Evolutionary conservation across 2,888 invertebrate genomes (phyloP), one percentile per base, ranked within the genome.

Genomic region (Yponomeuta plumbellus): DNA sequence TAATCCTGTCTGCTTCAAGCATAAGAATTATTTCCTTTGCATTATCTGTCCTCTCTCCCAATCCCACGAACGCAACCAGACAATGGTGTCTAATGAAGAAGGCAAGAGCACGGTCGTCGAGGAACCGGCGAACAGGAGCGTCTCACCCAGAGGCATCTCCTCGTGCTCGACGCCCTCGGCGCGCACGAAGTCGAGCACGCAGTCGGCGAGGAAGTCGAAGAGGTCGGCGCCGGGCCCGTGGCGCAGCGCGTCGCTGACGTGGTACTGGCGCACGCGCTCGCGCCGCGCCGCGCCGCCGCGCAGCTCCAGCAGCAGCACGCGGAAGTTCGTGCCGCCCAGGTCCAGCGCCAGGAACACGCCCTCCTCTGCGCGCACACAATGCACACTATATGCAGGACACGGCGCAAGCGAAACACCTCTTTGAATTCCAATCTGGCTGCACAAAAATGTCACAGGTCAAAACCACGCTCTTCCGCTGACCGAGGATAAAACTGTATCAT

Each of bases 261-360:
- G 92, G 75, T 93, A 94, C 72, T 93, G 93, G 74, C 94, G 92
- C 64, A 95, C 94, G 69, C 93, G 89, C 76, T 94, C 93, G 2
- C 92, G 81, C 26, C 92, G 80, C 20, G 93, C 85, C 66, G 83
- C 79, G 0, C 94, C 94, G 11, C 85, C 83, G 5, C 76, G 76
- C 70, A 96, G 83, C 72, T 94, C 93, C 72, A 96, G 81, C 58
- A 94, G 84, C 26, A 96, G 86, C 17, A 96, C 93, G 11, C 96
- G 92, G 81, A 96, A 96, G 86, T 96, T 96, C 26, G 96, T 96
- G 22, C 96, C 96, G 3, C 96, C 96, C 68, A 97, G 91, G 82
- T 97, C 96, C 71, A 96, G 83, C 2, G 96, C 96, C 72, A 96
- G 82, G 80, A 93, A 96, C 64, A 94, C 90, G 0, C 96, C 96